Evolutionary conservation across 2,113 vertebrate genomes (phyloP).

Genomic region (Oxyruncus cristatus): DNA sequence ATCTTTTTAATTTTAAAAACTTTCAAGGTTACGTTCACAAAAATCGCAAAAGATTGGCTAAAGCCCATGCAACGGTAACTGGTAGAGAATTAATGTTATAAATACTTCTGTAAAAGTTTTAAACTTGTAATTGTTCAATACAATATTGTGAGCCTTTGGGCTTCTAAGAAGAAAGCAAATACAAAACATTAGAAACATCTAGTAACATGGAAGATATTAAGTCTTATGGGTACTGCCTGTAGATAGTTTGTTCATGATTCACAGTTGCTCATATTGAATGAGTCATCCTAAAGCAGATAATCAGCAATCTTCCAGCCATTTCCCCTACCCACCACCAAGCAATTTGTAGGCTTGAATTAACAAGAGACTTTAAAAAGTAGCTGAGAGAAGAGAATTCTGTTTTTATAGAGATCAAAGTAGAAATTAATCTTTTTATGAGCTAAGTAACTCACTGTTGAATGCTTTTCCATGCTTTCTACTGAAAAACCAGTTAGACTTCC

Average conservation of each 20-base stretch:
- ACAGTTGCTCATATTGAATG: background rate
- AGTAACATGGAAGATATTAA: background rate
- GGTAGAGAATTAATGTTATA: background rate
- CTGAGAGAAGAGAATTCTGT: background rate
- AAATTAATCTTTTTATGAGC: slow-evolving; percentile 27
- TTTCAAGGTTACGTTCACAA: background rate
- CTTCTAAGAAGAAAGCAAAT: background rate
- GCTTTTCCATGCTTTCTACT: slow-evolving; percentile 1
- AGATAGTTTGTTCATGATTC: slow-evolving; percentile 14
- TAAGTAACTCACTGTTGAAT: background rate
- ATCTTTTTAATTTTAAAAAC: background rate
- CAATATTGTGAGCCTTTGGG: background rate
- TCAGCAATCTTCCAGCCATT: background rate
- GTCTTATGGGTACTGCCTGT: background rate
- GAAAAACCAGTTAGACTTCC: background rate
- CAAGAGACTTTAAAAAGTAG: background rate
- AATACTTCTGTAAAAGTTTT: background rate
- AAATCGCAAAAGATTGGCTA: background rate
- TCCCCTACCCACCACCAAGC: background rate
- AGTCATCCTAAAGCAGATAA: slow-evolving; percentile 29
- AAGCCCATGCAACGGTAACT: background rate
- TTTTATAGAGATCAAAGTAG: slow-evolving; percentile 11
- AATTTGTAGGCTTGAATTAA: slow-evolving; percentile 17
- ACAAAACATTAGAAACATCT: background rate
- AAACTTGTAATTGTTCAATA: background rate